Base-by-base conservation (phyloP, 2,888 invertebrate genomes). In the Meghimatium bilineatum region DNA sequence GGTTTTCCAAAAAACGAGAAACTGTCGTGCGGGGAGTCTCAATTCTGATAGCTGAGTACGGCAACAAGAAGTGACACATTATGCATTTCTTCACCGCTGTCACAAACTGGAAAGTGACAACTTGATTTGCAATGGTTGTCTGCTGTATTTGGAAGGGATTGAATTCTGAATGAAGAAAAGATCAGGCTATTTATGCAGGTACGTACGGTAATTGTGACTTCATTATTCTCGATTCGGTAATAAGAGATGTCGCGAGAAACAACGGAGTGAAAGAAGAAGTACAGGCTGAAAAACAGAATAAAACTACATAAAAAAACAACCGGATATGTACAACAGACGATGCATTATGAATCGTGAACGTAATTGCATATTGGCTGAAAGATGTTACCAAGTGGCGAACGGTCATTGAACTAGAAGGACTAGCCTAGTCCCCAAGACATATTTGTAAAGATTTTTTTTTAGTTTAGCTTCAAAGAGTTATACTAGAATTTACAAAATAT, bases 121-220 rank as follows among this genome's bases (percentile, higher is more conserved):
- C 66, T 66, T 66, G 32, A 66, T 66, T 66, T 66, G 66, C 32
- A 66, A 66, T 29, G 66, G 10, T 20, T 66, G 66, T 32, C 8
- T 66, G 32, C 3, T 32, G 29, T 32, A 32, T 66, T 29, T 66
- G 66, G 29, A 44, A 17, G 29, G 32, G 66, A 66, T 66, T 32
- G 32, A 29, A 32, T 66, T 32, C 66, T 32, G 29, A 3, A 32
- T 32, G n/a, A 29, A n/a, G n/a, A 63, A n/a, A n/a, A n/a, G 3
- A n/a, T 32, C 66, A 26, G 38, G 26, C 71, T 38, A 38, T 71
- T 71, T 71, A 71, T 71, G 38, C 71, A 71, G 38, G 23, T 38
- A 26, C 3, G 1, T 26, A 17, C 14, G 36, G 23, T 71, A 71
- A 71, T 38, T 23, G 71, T 23, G 49, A 14, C 49, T 29, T 74